Evolutionary conservation across 2,797 vertebrate genomes (phyloP).

Genomic region (Oreochromis grahami): DNA sequence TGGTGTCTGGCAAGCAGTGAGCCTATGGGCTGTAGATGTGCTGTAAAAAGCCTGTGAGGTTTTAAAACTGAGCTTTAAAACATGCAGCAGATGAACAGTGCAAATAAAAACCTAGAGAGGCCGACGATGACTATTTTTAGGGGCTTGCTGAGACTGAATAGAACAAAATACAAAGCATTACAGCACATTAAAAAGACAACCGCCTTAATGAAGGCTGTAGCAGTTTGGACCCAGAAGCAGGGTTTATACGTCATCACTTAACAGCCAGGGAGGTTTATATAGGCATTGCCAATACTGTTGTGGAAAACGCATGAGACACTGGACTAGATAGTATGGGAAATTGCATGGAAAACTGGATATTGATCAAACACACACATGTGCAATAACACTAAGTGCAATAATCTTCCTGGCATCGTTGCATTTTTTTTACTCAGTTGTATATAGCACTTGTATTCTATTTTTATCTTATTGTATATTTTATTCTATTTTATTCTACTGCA

Average conservation of each 20-base stretch:
- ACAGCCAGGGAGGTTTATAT: not conserved
- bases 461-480: no score
- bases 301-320: not conserved
- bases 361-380: no score
- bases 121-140: not conserved
- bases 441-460: no score
- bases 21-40: not conserved
- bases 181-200: not conserved
- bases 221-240: not conserved
- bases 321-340: not conserved
- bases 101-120: not conserved
- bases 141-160: not conserved
- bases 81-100: not conserved
- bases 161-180: not conserved
- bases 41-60: not conserved
- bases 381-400: no score
- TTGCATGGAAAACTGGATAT: accelerated
- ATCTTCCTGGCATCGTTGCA: no score
- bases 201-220: not conserved
- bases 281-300: not conserved
- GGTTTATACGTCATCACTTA: not conserved
- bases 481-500: no score
- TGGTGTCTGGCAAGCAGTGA: not conserved
- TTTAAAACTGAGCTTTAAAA: not conserved
- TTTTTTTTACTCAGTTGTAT: no score